Base-by-base conservation (phyloP, 2,113 vertebrate species). In the Phalacrocorax carbo region DNA sequence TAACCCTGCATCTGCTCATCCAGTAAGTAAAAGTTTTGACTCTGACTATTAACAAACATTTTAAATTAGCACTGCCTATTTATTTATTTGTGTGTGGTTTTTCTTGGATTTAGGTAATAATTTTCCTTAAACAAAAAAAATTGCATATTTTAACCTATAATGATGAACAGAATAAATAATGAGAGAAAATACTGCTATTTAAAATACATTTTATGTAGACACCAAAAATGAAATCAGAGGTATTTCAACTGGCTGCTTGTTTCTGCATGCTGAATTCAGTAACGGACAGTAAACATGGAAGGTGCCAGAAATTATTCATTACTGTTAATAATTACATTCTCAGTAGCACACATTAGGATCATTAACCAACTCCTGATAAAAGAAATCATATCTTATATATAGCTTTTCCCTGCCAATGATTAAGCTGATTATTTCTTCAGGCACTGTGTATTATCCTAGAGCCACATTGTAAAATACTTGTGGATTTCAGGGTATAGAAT, bases 1-100 rank as follows among this genome's bases (percentile, higher is more conserved):
- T 94, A 88, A 93, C 91, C 77, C 90, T 40, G 64, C 92, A 48
- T 3, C 87, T 82, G 85, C 92, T 97, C 97, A 96, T 73, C 88
- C 97, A 93, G 98, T 98, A 95, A 95, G 98, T 98, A 95, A 44
- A 93, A 60, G 57, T 34, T n/a, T 95, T 96, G 42, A 29, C 49
- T 92, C 82, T 75, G 55, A 71, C 29, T 86, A 22, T 64, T 66
- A 87, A 21, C 55, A 34, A 92, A 49, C 1, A 5, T 19, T 87
- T 85, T 58, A 44, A 84, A 44, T 90, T 71, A 82, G 21, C 38
- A 52, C 15, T 87, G 5, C 10, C 18, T 76, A 1, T 60, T 73
- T 86, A n/a, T 79, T 77, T 92, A 26, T 34, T 77, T 34, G 23
- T 62, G 2, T 38, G 17, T 14, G 1, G 3, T 4, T 49, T 94